Percentiles rank a stretch among this genome's conserved stretches.
Conservation (phyloP, 2,113 vertebrate species). For the Syrrhaptes paradoxus region DNA sequence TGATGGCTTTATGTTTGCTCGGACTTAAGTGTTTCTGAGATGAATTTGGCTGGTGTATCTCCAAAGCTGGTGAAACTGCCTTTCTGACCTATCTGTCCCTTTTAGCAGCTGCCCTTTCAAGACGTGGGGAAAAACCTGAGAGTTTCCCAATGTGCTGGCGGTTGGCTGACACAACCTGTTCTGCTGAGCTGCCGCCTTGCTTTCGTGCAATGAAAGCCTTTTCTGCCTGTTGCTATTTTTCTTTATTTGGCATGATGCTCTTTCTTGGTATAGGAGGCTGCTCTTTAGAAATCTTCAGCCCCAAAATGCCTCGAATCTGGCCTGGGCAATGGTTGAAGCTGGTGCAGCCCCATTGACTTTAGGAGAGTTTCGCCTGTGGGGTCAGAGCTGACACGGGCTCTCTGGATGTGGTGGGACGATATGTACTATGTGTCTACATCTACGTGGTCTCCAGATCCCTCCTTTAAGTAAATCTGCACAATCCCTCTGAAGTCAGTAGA, state of each 20-base stretch:
- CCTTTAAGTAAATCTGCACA: neutral
- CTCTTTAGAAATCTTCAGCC: neutral
- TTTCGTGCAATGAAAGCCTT: neutral
- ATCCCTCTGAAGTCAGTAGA: neutral
- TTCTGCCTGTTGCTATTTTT: neutral
- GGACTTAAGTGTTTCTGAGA: accelerated
- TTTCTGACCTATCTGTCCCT: neutral
- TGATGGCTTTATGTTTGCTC: accelerated
- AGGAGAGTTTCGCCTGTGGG: accelerated
- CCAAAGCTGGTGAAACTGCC: neutral
- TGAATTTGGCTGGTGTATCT: accelerated
- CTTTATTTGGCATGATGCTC: neutral
- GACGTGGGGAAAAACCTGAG: accelerated
- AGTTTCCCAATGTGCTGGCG: neutral
- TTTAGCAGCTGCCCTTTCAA: neutral
- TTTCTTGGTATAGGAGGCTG: neutral
- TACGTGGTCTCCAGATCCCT: neutral
- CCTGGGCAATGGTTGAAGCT: neutral
- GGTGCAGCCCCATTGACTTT: neutral
- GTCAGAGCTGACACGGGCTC: neutral
- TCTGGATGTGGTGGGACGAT: neutral
- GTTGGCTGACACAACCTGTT: neutral
- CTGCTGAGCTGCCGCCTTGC: neutral
- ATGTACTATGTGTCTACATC: neutral
- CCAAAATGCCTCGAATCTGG: accelerated